Evolutionary conservation across 2,113 vertebrate species (phyloP).

Genomic region (Heterotilapia buettikoferi): DNA sequence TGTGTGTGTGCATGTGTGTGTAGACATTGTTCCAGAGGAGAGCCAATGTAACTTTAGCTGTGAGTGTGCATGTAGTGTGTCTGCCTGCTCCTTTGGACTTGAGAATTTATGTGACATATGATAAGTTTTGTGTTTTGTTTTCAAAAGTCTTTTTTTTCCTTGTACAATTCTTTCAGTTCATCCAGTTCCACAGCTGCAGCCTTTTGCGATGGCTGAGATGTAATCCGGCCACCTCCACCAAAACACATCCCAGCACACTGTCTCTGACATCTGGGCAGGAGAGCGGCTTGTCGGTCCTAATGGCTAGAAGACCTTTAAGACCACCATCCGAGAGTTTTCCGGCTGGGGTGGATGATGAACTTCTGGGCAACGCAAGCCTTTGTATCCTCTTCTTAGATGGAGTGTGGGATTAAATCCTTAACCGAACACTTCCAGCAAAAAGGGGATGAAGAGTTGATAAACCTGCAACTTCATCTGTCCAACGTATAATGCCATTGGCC

Average conservation of each 20-base stretch:
- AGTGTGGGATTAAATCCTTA: conserved; percentile 6
- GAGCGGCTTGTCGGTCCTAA: background rate
- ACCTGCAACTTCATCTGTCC: conserved; percentile 28
- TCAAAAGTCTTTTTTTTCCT: conserved; percentile 12
- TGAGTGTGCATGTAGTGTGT: conserved; percentile 50
- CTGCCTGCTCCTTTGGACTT: conserved; percentile 26
- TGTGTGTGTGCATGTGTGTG: background rate
- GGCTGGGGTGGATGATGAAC: conserved; percentile 10
- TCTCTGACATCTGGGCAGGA: conserved; percentile 6
- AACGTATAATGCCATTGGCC: conserved; percentile 16
- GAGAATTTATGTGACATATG: conserved; percentile 22
- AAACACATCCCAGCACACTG: background rate
- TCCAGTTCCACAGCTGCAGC: conserved; percentile 31
- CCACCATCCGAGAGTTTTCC: conserved; percentile 5
- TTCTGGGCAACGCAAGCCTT: background rate
- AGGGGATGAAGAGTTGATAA: background rate
- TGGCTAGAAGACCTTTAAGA: background rate
- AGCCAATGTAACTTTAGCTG: conserved; percentile 9
- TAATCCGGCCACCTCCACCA: background rate
- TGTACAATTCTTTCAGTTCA: conserved; percentile 56
- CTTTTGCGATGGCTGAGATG: background rate
- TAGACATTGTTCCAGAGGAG: conserved; percentile 28
- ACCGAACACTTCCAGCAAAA: background rate
- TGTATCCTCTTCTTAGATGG: background rate
- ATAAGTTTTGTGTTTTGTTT: conserved; percentile 19